phyloP scores from a whole-genome alignment of 2,797 vertebrate genomes.

The Jordanella pulchra region DNA sequence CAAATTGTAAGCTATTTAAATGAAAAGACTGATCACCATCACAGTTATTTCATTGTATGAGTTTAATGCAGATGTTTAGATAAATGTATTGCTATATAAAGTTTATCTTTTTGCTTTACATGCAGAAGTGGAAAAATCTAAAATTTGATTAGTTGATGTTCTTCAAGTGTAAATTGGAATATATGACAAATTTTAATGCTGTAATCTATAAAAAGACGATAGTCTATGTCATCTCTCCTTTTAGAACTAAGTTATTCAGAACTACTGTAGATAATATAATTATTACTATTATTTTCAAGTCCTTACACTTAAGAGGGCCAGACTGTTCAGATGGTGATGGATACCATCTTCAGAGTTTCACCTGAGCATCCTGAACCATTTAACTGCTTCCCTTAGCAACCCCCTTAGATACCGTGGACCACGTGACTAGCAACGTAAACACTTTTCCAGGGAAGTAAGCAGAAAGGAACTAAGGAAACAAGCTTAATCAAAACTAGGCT shows the following conservation, averaged over 20 bases:
- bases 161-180: too few relatives aligned
- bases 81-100: too few relatives aligned
- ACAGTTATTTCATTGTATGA: background rate
- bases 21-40: background rate
- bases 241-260: background rate
- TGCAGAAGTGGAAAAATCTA: too few relatives aligned
- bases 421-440: constrained; percentile 73
- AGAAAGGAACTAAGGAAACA: constrained; percentile 4
- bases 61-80: background rate
- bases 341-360: background rate
- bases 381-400: constrained; percentile 5
- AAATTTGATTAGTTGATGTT: too few relatives aligned
- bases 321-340: background rate
- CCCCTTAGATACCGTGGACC: constrained; percentile 10
- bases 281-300: too few relatives aligned
- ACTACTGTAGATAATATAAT: too few relatives aligned
- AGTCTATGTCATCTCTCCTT: background rate
- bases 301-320: too few relatives aligned
- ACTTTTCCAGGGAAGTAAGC: constrained; percentile 25
- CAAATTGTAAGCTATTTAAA: too few relatives aligned
- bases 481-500: background rate
- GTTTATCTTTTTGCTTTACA: too few relatives aligned
- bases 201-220: too few relatives aligned
- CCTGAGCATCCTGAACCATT: background rate
- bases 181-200: too few relatives aligned